Percentiles rank a stretch among this genome's conserved stretches.
Evolutionary conservation across 2,113 vertebrate genomes (phyloP).

Genomic region (rat (Rattus norvegicus)): DNA sequence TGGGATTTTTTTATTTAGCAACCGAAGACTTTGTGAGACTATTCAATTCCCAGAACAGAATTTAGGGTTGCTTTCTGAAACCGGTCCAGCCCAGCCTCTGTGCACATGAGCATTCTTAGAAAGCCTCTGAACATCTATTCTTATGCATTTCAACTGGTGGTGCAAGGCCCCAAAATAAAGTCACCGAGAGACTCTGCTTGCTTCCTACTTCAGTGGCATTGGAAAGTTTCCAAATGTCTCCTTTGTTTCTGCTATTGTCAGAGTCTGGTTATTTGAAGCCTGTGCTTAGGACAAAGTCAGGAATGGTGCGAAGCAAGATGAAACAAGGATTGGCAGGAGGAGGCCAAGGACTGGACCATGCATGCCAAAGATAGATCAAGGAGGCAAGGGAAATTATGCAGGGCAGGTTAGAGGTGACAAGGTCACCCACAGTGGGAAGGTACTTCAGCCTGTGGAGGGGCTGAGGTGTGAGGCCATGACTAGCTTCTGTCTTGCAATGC

Average conservation of each 20-base stretch:
- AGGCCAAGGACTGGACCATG: not conserved
- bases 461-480: not conserved
- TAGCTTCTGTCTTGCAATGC: not conserved
- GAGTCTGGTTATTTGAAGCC: not conserved
- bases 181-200: constrained; percentile 41
- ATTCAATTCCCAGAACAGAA: constrained; percentile 74
- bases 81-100: constrained; percentile 63
- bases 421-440: not conserved
- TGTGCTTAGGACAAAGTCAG: not conserved
- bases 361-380: not conserved
- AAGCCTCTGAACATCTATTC: constrained; percentile 76
- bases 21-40: constrained; percentile 62
- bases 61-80: constrained; percentile 75
- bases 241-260: not conserved
- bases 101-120: constrained; percentile 77
- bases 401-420: not conserved
- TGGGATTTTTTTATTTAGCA: constrained; percentile 74
- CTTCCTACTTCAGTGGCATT: constrained; percentile 53
- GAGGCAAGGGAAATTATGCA: not conserved
- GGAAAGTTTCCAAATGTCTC: constrained; percentile 56
- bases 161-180: constrained; percentile 72
- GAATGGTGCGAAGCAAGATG: not conserved
- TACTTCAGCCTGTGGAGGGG: not conserved
- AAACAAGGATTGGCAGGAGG: not conserved
- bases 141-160: constrained; percentile 62